Base-by-base conservation (phyloP, 2,888 invertebrate species). In the Leptopilina drosophilae region DNA sequence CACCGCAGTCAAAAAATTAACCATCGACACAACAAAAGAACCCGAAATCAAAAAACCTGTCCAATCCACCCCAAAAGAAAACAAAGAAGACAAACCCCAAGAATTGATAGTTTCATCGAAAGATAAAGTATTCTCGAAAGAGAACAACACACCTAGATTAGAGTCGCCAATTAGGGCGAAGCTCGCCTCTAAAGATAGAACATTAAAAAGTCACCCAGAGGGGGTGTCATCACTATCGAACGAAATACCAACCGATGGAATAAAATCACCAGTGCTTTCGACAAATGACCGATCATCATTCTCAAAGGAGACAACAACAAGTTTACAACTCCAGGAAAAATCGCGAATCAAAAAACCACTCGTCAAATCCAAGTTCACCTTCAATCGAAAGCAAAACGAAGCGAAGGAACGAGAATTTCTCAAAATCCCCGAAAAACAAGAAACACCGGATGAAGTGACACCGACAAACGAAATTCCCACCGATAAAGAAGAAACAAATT, bases 401-500 rank as follows among this genome's bases (percentile, higher is more conserved):
- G 8, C 9, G 8, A 69, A 53, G 8, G 46, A n/a, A 14, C 3
- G 33, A 33, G 33, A 33, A 33, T 33, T 33, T 11, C 33, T 64
- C 9, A 11, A 64, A 11, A 33, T 26, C 3, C 26, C 12, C 64
- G 11, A 9, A 64, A 11, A 64, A 33, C 6, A 64, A 53, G 53
- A 53, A 33, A 49, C 49, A 49, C 4, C 8, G 14, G 56, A 73
- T 33, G 56, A 73, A 56, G 77, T 81, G 15, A 78, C 79, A 64
- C 65, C 62, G 42, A 33, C 79, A 69, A 79, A 79, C 40, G 53
- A 77, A 12, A 9, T 81, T 77, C 76, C 81, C 73, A 78, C 64
- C 65, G 78, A 14, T 78, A 80, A 80, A 80, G 64, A 84, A 83
- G 79, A 33, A 33, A 33, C 65, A 78, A 80, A 78, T 77, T 80